Evolutionary conservation across 2,797 vertebrate species (phyloP).

Genomic region (Manis crassicaudata): DNA sequence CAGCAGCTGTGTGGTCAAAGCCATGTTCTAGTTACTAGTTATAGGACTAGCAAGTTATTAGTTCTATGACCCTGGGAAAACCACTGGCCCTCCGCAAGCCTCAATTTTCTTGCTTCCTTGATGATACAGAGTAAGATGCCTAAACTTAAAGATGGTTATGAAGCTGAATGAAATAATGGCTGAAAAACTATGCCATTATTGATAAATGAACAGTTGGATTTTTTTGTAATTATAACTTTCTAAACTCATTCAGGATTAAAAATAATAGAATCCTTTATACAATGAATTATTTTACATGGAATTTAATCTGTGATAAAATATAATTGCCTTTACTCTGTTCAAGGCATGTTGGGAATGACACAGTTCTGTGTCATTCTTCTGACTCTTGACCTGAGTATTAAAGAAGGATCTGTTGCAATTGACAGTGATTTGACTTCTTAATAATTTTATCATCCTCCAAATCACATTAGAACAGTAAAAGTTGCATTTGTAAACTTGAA

Average conservation of each 20-base stretch:
- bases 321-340: background rate
- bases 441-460: background rate
- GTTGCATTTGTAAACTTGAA: conserved; percentile 17
- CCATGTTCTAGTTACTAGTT: background rate
- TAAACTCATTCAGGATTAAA: background rate
- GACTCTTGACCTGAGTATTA: background rate
- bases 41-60: background rate
- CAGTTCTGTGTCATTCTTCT: background rate
- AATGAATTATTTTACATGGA: background rate
- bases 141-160: background rate
- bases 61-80: background rate
- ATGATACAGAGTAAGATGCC: background rate
- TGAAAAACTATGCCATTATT: background rate
- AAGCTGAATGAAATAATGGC: background rate
- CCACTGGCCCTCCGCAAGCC: too few species aligned
- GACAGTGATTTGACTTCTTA: background rate
- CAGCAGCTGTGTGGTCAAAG: background rate
- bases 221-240: background rate
- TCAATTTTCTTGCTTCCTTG: background rate
- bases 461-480: background rate
- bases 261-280: background rate
- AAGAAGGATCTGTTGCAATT: background rate
- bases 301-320: background rate
- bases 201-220: background rate
- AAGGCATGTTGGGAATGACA: background rate